Evolutionary conservation across 2,113 vertebrate genomes (phyloP).

Genomic region (Mastomys natalensis): DNA sequence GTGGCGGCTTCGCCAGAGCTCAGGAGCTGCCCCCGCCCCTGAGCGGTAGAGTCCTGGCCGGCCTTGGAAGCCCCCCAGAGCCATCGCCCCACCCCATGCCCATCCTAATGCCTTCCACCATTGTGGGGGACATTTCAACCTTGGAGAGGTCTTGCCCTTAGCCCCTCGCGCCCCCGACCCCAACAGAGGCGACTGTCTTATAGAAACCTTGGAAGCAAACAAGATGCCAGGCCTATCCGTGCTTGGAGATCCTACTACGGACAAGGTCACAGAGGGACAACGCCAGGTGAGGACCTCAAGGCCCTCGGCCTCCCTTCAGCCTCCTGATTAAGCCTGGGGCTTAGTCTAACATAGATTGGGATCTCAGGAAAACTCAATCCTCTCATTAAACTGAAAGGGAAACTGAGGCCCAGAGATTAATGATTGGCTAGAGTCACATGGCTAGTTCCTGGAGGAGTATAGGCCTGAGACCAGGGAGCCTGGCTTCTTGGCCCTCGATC

Average conservation of each 20-base stretch:
- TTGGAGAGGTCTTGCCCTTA: conserved; percentile 37
- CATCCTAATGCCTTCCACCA: conserved; percentile 9
- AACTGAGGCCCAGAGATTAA: conserved; percentile 48
- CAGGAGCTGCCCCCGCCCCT: conserved; percentile 61
- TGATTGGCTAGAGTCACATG: not conserved
- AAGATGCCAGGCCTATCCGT: conserved; percentile 60
- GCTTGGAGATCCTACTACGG: conserved; percentile 66
- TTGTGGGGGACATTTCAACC: conserved; percentile 17
- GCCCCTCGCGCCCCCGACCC: not conserved
- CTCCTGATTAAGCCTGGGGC: not conserved
- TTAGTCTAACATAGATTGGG: conserved; percentile 26
- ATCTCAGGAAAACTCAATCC: not conserved
- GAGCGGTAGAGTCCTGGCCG: not conserved
- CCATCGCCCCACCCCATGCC: not conserved
- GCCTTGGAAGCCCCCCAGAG: conserved; percentile 14
- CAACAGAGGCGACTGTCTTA: conserved; percentile 5
- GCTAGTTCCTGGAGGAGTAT: not conserved
- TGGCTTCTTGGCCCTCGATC: not conserved
- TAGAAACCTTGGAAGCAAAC: conserved; percentile 61
- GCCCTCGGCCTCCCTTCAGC: conserved; percentile 21
- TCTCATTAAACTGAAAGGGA: conserved; percentile 52
- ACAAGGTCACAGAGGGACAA: conserved; percentile 65
- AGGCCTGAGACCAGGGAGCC: not conserved
- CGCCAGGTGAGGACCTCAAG: conserved; percentile 72
- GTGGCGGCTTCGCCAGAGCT: conserved; percentile 73